Evolutionary conservation across 2,113 vertebrate genomes (phyloP), one percentile per base, ranked within the genome.

Genomic region (Drymodes brunneopygia): DNA sequence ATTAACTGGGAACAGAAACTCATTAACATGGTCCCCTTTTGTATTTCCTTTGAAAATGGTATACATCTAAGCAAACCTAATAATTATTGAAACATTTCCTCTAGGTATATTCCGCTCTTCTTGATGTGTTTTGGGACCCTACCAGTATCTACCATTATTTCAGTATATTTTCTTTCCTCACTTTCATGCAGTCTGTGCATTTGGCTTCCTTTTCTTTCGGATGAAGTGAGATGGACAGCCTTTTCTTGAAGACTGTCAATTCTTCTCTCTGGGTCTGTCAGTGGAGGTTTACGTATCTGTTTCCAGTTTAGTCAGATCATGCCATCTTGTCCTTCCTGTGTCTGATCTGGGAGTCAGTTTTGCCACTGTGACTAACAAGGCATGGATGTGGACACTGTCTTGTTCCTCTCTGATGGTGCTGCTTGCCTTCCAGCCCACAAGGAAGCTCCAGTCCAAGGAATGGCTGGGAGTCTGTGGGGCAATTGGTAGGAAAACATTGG

Each of bases 1-100:
- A 38, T 93, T 86, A 84, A 74, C n/a, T 44, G 40, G 31, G 40
- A 91, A 71, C 53, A 91, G 51, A 84, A 78, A 44, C 70, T 82
- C 56, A 51, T 84, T 61, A 84, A 40, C 21, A n/a, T 19, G 11
- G 35, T 66, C 17, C 6, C 1, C 10, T 84, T 73, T n/a, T 0
- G 1, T 42, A 70, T 25, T n/a, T 81, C 16, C 27, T 88, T 81
- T 88, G 77, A 81, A 94, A 89, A 45, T 38, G 0, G 40, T 62
- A 82, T 8, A 7, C 12, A 57, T 69, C 36, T 79, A 81, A 79
- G 31, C 19, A 75, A 84, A 74, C 4, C 33, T 51, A 60, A 10
- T 15, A 12, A 31, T 40, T 92, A 77, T 12, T 74, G 36, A 73
- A 94, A 84, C 10, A 28, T 70, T 96, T 84, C 42, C 58, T 90